Evolutionary conservation across 53 echinoderm and acorn worm species (phyloP).

Genomic region (Actinopyga echinites): DNA sequence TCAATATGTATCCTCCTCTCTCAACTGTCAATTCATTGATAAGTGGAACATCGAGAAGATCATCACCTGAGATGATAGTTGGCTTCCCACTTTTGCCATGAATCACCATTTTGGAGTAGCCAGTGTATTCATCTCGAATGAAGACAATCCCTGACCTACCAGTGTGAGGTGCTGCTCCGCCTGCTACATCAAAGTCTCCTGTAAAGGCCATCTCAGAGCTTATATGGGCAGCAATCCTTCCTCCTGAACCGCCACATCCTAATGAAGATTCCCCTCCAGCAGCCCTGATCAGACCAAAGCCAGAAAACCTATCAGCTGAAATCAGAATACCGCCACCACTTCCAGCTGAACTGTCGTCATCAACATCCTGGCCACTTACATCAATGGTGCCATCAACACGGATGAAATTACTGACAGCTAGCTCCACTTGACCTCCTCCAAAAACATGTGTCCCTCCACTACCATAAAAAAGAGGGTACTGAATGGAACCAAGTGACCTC

Average conservation of each 20-base stretch:
- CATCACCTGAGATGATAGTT: slow-evolving; percentile 44
- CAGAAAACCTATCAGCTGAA: slow-evolving; percentile 55
- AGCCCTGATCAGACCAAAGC: slow-evolving; percentile 64
- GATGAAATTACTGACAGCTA: slow-evolving; percentile 39
- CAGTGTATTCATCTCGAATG: slow-evolving; percentile 19
- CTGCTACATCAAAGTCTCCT: slow-evolving; percentile 56
- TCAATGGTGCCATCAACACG: slow-evolving; percentile 68
- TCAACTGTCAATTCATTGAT: slow-evolving; percentile 59
- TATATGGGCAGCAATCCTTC: slow-evolving; percentile 66
- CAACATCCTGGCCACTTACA: slow-evolving; percentile 59
- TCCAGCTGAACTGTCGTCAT: slow-evolving; percentile 57
- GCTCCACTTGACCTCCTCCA: slow-evolving; percentile 77
- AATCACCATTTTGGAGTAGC: slow-evolving; percentile 52
- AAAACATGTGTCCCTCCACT: slow-evolving; percentile 47
- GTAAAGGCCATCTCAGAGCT: slow-evolving; percentile 34
- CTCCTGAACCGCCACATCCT: slow-evolving; percentile 75
- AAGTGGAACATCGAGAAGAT: slow-evolving; percentile 16
- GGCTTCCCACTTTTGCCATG: slow-evolving; percentile 50
- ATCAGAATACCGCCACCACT: slow-evolving; percentile 89
- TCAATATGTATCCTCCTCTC: slow-evolving; percentile 49
- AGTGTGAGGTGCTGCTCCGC: slow-evolving; percentile 50
- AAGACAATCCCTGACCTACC: slow-evolving; percentile 64
- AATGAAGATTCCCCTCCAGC: slow-evolving; percentile 62
- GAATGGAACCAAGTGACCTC: slow-evolving; percentile 57
- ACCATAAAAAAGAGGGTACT: slow-evolving; percentile 68